Base-by-base conservation (phyloP, 30 jellyfish, hydroid and myxozoan genomes). In the Catostylus mosaicus region DNA sequence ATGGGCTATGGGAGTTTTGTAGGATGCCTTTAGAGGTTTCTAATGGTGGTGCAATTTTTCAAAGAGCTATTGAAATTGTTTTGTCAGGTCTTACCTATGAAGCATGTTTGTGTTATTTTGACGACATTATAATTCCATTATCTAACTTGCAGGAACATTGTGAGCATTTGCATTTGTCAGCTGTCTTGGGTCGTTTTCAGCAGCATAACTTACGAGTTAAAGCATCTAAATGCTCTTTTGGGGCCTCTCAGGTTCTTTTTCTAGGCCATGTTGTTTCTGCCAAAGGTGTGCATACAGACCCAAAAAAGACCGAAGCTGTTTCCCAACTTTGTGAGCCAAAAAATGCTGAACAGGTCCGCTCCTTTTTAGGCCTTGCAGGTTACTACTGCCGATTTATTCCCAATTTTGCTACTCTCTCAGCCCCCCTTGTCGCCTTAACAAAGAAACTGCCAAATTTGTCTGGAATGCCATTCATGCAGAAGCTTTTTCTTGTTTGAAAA, bases 21-120 rank as follows among this genome's bases (percentile, higher is more conserved):
- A 61, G 88, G 37, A 30, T 77, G 36, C 88, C 88, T 45, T 77
- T 57, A 56, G 88, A 80, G 38, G 77, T 77, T 37, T 77, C 88
- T 12, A 57, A 57, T 54, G 80, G 78, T 12, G 27, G 68, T 52
- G 88, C 88, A n/a, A 77, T 80, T 46, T 77, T 77, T 38, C 68
- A 59, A 33, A 31, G 78, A 20, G 88, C 88, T 30, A 77, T 77
- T 23, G 78, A 62, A 57, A 77, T 77, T 77, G 88, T 59, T 20
- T 59, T 77, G 32, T 77, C 80, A 3, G 88, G 80, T 10, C 37
- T 59, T 1, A 77, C 78, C 8, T 77, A 77, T 36, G 68, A 38
- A 38, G 40, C 77, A 19, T 77, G 88, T 37, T 62, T 77, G 88
- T 77, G 67, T 59, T 59, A 59, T 59, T 59, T 59, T 59, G 71